A percentile compares a stretch with the other conserved stretches of the same genome.
These are phyloP conservation scores for Toxostoma redivivum DNA, from an alignment of 2,113 vertebrate species.

Conservation along the genomic window DNA sequence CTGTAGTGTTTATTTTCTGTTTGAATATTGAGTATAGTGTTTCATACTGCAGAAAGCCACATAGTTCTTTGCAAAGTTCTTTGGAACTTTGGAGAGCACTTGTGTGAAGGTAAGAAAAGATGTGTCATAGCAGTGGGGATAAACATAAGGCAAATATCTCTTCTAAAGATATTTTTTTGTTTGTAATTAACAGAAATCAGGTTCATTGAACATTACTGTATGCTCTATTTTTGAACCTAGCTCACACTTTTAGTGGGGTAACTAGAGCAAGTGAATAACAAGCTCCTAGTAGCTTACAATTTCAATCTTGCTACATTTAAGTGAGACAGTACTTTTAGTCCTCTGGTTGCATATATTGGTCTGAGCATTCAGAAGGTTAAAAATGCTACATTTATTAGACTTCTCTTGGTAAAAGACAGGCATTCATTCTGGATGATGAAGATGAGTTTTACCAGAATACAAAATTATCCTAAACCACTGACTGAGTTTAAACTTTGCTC, in stretches of 20 bases:
- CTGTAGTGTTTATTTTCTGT: neutral
- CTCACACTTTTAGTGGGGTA: neutral
- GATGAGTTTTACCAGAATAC: conserved; percentile 18
- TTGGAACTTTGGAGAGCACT: neutral
- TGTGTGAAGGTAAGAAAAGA: neutral
- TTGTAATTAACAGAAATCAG: neutral
- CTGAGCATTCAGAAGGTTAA: neutral
- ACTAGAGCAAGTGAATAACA: neutral
- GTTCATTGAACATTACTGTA: neutral
- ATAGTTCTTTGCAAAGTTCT: neutral
- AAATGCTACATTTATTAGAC: neutral
- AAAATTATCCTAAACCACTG: conserved; percentile 35
- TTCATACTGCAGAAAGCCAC: neutral
- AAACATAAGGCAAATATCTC: neutral
- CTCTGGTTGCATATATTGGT: neutral
- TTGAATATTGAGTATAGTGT: neutral
- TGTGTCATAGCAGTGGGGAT: neutral
- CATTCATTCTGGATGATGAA: conserved; percentile 5
- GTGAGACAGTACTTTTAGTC: neutral
- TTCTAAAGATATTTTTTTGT: neutral
- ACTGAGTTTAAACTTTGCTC: conserved; percentile 39
- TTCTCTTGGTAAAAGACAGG: neutral
- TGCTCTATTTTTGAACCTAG: neutral
- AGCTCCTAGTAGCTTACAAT: neutral
- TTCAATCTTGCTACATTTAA: neutral